phyloP scores from a whole-genome alignment of 2,888 invertebrate species.

The Caenorhabditis doughertyi region DNA sequence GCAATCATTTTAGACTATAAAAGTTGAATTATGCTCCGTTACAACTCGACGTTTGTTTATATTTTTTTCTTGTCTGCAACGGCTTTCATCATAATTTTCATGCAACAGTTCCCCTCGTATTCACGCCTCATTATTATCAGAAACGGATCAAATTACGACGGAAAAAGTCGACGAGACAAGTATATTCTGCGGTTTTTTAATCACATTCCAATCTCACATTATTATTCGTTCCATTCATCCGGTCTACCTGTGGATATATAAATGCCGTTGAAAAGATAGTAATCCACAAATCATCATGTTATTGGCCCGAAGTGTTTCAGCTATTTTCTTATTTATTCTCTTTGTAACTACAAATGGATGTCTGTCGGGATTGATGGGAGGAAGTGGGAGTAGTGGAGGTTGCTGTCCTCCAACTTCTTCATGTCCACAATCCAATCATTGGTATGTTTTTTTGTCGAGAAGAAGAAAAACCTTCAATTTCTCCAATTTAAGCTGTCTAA shows the following conservation, averaged over 20 bases:
- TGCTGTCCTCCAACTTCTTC: constrained; percentile 47
- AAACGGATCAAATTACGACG: not conserved
- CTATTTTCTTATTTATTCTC: constrained; percentile 16
- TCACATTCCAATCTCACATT: not conserved
- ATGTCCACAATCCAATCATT: constrained; percentile 34
- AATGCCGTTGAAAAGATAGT: constrained; percentile 34
- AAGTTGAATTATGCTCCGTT: too few relatives aligned
- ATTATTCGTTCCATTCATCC: not conserved
- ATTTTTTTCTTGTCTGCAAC: too few relatives aligned
- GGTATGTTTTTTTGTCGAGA: constrained; percentile 25
- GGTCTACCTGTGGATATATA: constrained; percentile 27
- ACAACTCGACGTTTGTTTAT: too few relatives aligned
- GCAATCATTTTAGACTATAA: too few relatives aligned
- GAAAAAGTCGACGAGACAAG: constrained; percentile 45
- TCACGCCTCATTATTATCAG: constrained; percentile 59
- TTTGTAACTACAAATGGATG: constrained; percentile 21
- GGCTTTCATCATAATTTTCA: not conserved
- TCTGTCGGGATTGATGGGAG: constrained; percentile 24
- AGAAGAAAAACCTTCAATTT: not conserved
- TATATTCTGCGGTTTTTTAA: constrained; percentile 51
- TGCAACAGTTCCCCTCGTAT: constrained; percentile 7
- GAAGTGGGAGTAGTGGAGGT: constrained; percentile 26
- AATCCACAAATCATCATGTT: constrained; percentile 36
- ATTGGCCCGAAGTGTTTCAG: not conserved
- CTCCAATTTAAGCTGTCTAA: too few relatives aligned